Base-by-base conservation (phyloP, 2,113 vertebrate species). In the Eretmochelys imbricata region DNA sequence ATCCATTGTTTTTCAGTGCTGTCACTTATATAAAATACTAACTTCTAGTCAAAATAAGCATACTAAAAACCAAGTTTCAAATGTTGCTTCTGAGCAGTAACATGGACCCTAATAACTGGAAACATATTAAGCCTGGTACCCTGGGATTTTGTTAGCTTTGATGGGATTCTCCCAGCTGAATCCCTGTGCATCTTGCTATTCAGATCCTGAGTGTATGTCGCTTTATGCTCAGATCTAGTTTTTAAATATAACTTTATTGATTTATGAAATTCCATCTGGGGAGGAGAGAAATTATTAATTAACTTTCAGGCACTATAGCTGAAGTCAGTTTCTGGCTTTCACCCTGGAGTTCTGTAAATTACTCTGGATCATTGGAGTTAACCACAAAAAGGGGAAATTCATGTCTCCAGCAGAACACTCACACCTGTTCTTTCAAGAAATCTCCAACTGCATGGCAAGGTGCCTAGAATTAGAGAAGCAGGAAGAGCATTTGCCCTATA, bases 371-470 rank as follows among this genome's bases (percentile, higher is more conserved):
- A 4, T 54, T 57, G 78, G 4, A 82, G 20, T 35, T 93, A 82
- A 82, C 24, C 54, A 69, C 27, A 75, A 31, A 59, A 85, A 50
- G 35, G 65, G n/a, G 22, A 79, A 49, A 55, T 10, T 89, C 85
- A 54, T 95, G 94, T 92, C 75, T 96, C 90, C 89, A 96, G 89
- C 92, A 91, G 6, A 89, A 49, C 38, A 1, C 2, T 87, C 3
- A 75, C 46, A 6, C 42, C 20, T 59, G 69, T 10, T 53, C 53
- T 83, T 35, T 42, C 14, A 27, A 55, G 72, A 57, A 2, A 29
- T 31, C 24, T 1, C 5, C 31, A 4, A 62, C 14, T 0, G 0
- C 22, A 6, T 3, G 24, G 48, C 89, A 72, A 54, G 51, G 31
- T 92, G 55, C 83, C 85, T n/a, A 17, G 24, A 3, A 29, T 35